phyloP scores from a whole-genome alignment of 2,797 vertebrate genomes.

The Ispidina picta region DNA sequence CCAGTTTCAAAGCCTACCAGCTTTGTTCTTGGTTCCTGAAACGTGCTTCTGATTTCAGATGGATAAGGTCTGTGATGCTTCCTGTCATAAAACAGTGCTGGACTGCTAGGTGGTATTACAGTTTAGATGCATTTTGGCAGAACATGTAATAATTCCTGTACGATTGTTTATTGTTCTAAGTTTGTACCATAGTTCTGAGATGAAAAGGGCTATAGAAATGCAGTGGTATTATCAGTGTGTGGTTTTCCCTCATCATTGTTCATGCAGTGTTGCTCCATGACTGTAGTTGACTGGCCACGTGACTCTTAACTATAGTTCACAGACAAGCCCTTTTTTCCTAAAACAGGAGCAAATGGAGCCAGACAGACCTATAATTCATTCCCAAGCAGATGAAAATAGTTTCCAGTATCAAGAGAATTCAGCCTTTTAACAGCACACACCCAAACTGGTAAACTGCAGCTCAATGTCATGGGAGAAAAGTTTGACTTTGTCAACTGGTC shows the following conservation, averaged over 20 bases:
- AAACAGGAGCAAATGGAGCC: constrained; percentile 15
- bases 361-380: constrained; percentile 64
- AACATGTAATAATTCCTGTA: not conserved
- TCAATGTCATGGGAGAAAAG: constrained; percentile 16
- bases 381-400: constrained; percentile 60
- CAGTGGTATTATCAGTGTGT: not conserved
- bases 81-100: constrained; percentile 2
- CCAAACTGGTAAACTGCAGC: constrained; percentile 51
- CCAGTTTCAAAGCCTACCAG: not conserved
- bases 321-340: constrained; percentile 35
- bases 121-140: constrained; percentile 13
- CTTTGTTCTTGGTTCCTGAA: constrained; percentile 50
- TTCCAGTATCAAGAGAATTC: constrained; percentile 59
- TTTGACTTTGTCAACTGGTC: constrained; percentile 13
- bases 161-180: constrained; percentile 39
- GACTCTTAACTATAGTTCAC: constrained; percentile 20
- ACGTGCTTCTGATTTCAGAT: not conserved
- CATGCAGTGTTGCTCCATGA: not conserved
- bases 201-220: constrained; percentile 55
- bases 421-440: constrained; percentile 52
- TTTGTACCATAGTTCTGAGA: constrained; percentile 21
- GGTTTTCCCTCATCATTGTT: constrained; percentile 43
- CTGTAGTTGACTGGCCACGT: constrained; percentile 2
- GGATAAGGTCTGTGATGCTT: constrained; percentile 19
- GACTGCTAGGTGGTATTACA: not conserved